A percentile compares a stretch with the other conserved stretches of the same genome.
These are phyloP conservation scores for Vanessa cardui DNA, from an alignment of 2,888 invertebrate genomes.

Conservation along the genomic window DNA sequence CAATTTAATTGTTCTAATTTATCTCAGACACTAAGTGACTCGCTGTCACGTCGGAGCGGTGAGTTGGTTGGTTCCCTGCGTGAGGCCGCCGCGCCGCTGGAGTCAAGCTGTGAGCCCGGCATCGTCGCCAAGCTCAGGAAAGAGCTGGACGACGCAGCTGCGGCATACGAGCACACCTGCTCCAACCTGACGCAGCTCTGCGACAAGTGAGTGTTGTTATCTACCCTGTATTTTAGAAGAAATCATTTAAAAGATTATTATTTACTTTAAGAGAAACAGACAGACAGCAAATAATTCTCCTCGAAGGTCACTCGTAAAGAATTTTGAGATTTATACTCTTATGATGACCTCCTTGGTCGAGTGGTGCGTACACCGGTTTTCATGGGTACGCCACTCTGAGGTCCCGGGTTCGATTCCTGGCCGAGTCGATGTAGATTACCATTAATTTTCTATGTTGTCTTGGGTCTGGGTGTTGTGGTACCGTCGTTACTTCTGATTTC, in stretches of 20 bases:
- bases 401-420: too few species aligned
- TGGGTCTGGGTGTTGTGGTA: too few species aligned
- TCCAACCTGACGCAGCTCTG: slow-evolving; percentile 89
- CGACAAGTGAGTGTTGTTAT: slow-evolving; percentile 72
- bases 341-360: too few species aligned
- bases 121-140: slow-evolving; percentile 88
- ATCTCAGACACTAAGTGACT: slow-evolving; percentile 88
- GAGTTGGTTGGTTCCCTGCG: slow-evolving; percentile 88
- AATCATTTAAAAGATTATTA: background rate
- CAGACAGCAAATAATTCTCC: too few species aligned
- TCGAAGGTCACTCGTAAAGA: too few species aligned
- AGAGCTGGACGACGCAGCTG: slow-evolving; percentile 90
- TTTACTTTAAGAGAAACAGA: background rate
- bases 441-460: too few species aligned
- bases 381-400: too few species aligned
- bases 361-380: too few species aligned
- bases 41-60: slow-evolving; percentile 89
- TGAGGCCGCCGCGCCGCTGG: slow-evolving; percentile 87
- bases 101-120: slow-evolving; percentile 86
- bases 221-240: background rate
- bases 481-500: too few species aligned
- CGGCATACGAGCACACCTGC: slow-evolving; percentile 91
- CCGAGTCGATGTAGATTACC: too few species aligned
- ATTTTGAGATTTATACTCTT: too few species aligned
- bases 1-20: background rate